phyloP scores from a whole-genome alignment of 2,797 vertebrate genomes.

The Meriones psammophilus region DNA sequence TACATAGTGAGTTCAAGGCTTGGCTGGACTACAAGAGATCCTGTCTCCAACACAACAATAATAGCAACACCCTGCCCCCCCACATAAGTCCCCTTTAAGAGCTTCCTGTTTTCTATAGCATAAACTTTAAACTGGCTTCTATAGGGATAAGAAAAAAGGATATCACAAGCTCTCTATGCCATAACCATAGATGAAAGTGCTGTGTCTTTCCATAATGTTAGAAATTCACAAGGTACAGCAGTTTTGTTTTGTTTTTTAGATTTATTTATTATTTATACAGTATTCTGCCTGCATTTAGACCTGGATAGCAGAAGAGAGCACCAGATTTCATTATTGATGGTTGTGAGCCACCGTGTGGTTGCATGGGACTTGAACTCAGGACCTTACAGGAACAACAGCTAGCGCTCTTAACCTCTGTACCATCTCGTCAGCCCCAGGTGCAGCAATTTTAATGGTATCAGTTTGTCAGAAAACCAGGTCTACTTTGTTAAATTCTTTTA shows the following conservation, averaged over 20 bases:
- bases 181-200: neutral
- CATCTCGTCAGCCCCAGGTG: too few species aligned
- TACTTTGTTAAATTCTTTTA: neutral
- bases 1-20: neutral
- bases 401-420: too few species aligned
- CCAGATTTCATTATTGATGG: too few species aligned
- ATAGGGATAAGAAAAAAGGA: neutral
- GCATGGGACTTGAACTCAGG: too few species aligned
- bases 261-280: too few species aligned
- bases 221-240: neutral
- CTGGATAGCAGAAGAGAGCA: too few species aligned
- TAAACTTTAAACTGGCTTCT: neutral
- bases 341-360: too few species aligned
- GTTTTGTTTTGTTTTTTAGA: too few species aligned
- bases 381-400: too few species aligned
- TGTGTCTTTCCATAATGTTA: neutral
- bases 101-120: neutral
- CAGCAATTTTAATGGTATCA: neutral
- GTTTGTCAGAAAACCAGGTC: neutral
- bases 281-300: too few species aligned
- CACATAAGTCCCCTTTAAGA: neutral
- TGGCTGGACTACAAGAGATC: neutral
- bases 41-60: neutral
- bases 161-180: neutral
- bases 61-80: neutral